Evolutionary conservation across 2,797 vertebrate species (phyloP).

Genomic region (Merluccius polli): DNA sequence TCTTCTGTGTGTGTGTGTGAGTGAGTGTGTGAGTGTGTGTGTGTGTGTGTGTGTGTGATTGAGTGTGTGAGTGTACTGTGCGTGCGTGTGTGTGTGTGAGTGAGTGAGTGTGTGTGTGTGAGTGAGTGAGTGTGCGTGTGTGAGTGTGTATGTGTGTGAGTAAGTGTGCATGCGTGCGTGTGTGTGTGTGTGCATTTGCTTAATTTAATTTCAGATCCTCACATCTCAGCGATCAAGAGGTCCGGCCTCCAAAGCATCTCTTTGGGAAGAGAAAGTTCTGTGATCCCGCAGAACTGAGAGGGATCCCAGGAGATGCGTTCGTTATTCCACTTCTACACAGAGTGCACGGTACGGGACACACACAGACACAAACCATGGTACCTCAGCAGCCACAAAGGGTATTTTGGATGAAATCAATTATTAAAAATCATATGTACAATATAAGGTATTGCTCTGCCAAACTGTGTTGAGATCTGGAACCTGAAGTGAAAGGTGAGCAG

Average conservation of each 20-base stretch:
- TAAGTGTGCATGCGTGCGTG: background rate
- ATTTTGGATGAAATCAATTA: background rate
- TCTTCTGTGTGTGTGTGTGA: no score
- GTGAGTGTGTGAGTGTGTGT: no score
- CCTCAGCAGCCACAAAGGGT: no score
- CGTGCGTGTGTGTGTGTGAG: background rate
- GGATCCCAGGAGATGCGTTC: constrained; percentile 65
- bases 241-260: constrained; percentile 64
- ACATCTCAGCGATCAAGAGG: constrained; percentile 62
- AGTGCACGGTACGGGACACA: background rate
- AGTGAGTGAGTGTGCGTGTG: background rate
- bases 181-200: no score
- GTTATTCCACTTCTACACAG: constrained; percentile 54
- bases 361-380: background rate
- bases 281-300: constrained; percentile 63
- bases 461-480: background rate
- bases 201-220: constrained; percentile 20
- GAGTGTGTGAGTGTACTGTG: background rate
- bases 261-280: constrained; percentile 45
- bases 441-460: background rate
- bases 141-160: background rate
- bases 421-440: background rate
- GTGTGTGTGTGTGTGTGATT: no score
- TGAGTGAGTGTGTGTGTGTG: background rate
- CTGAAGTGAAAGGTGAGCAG: background rate